These are phyloP conservation scores for Calonectris borealis DNA, from an alignment of 2,113 vertebrate species.

Conservation along the genomic window DNA sequence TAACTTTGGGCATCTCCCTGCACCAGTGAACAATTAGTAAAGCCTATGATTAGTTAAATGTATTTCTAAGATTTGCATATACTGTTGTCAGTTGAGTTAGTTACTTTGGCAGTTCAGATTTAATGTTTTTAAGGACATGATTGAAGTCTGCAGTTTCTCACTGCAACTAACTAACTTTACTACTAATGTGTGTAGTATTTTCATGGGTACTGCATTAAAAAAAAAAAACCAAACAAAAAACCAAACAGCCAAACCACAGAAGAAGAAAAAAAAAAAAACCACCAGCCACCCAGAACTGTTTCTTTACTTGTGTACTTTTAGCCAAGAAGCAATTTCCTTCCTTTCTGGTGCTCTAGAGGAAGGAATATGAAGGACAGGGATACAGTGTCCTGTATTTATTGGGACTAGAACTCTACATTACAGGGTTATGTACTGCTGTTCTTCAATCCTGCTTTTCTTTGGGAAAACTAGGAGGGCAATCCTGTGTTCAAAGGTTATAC, in stretches of 20 bases:
- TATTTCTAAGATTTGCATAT: neutral
- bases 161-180: neutral
- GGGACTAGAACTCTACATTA: neutral
- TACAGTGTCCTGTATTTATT: neutral
- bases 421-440: neutral
- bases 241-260: neutral
- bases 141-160: neutral
- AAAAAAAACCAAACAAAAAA: neutral
- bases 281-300: neutral
- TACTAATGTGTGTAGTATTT: neutral
- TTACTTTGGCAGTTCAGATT: neutral
- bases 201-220: neutral
- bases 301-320: neutral
- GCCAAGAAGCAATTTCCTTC: conserved; percentile 35
- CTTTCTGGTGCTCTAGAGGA: neutral
- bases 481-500: neutral
- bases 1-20: neutral
- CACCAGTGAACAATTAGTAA: neutral
- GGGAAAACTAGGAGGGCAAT: neutral
- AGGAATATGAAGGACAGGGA: neutral
- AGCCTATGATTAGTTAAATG: neutral
- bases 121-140: neutral
- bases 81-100: neutral
- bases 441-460: neutral
- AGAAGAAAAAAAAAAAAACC: neutral